Percentiles rank a stretch among this genome's conserved stretches.
phyloP scores from a whole-genome alignment of 2,888 invertebrate genomes.

The Epicampocera succincta region DNA sequence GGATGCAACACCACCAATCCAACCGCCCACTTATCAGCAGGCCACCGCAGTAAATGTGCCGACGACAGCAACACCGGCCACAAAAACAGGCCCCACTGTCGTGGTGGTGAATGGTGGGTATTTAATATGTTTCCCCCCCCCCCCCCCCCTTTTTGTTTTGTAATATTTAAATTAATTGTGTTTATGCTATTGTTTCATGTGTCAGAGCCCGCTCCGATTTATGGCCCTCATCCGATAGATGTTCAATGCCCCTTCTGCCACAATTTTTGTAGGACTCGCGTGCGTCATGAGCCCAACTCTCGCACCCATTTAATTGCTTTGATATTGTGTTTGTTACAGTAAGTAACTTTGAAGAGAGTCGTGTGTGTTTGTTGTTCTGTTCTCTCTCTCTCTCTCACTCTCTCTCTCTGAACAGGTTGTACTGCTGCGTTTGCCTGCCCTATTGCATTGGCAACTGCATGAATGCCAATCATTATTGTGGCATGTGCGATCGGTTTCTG shows the following conservation, averaged over 20 bases:
- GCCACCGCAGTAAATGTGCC: slow-evolving; percentile 72
- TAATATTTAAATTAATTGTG: background rate
- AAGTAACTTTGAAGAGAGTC: slow-evolving; percentile 69
- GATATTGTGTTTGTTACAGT: slow-evolving; percentile 81
- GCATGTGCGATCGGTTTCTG: slow-evolving; percentile 77
- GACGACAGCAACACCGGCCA: slow-evolving; percentile 54
- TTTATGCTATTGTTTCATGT: background rate
- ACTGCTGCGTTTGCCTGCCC: slow-evolving; percentile 77
- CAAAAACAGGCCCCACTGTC: slow-evolving; percentile 66
- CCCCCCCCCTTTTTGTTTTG: background rate
- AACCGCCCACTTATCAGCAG: slow-evolving; percentile 75
- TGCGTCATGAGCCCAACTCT: slow-evolving; percentile 81
- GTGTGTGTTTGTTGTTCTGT: too few species aligned
- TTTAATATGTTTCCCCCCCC: too few species aligned
- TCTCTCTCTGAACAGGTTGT: slow-evolving; percentile 72
- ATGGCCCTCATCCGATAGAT: slow-evolving; percentile 82
- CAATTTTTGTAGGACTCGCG: slow-evolving; percentile 81
- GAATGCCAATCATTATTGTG: slow-evolving; percentile 77
- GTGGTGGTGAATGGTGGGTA: slow-evolving; percentile 74
- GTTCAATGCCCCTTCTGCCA: slow-evolving; percentile 82
- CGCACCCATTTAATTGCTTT: slow-evolving; percentile 84
- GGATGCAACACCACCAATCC: slow-evolving; percentile 36
- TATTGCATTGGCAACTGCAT: slow-evolving; percentile 78
- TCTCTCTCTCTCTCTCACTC: background rate
- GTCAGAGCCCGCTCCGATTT: slow-evolving; percentile 70